A percentile compares a stretch with the other conserved stretches of the same genome.
These are phyloP conservation scores for Drosophila busckii DNA, from an alignment of 1,140 invertebrate species.

Conservation along the genomic window DNA sequence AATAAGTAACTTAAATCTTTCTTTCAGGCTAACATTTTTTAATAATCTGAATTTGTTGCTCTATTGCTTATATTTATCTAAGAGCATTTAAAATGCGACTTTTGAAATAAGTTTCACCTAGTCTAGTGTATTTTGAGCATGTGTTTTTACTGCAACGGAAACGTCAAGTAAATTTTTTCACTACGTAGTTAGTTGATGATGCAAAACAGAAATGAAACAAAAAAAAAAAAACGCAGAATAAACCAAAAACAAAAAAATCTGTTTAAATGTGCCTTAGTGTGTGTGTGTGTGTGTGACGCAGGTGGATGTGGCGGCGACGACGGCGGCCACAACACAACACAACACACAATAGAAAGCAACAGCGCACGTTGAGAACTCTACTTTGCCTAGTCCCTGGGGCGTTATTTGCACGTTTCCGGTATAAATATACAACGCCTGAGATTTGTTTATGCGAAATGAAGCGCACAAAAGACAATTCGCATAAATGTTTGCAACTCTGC, in stretches of 20 bases:
- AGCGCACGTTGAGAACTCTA: constrained; percentile 40
- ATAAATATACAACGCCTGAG: constrained; percentile 73
- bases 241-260: constrained; percentile 40
- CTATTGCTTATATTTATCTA: no score
- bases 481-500: constrained; percentile 46
- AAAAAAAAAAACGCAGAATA: constrained; percentile 19
- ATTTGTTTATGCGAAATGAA: constrained; percentile 76
- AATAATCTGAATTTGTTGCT: no score
- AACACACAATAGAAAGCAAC: constrained; percentile 28
- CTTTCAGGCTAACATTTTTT: no score
- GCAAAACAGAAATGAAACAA: constrained; percentile 25
- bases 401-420: constrained; percentile 75
- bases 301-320: constrained; percentile 54
- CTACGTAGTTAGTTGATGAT: constrained; percentile 71
- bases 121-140: constrained; percentile 71
- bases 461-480: constrained; percentile 74
- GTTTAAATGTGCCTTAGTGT: no score
- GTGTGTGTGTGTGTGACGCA: constrained; percentile 56
- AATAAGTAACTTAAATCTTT: no score
- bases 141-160: constrained; percentile 75
- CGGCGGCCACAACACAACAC: constrained; percentile 51
- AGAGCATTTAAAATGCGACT: no score
- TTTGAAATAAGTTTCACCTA: no score
- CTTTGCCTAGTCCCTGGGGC: constrained; percentile 69
- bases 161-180: constrained; percentile 69